Conservation (phyloP, 2,888 invertebrate species). For the Cistogaster globosa region DNA sequence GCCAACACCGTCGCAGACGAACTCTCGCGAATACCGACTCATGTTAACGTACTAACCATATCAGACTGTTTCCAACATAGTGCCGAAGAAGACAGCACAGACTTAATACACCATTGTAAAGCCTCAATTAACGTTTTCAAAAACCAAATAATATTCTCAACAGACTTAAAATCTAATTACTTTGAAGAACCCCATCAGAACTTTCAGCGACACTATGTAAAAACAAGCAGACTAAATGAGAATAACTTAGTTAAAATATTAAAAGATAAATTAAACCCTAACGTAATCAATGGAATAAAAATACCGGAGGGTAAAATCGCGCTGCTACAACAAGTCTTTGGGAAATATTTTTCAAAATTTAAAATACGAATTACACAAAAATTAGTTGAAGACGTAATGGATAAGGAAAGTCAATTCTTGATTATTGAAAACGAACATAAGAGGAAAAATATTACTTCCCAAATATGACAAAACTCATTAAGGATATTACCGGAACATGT, state of each 20-base stretch:
- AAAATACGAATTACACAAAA: conserved; percentile 23
- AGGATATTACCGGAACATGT: conserved; percentile 32
- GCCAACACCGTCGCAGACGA: conserved; percentile 50
- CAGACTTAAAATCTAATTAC: no score
- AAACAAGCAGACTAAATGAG: neutral
- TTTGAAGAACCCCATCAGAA: no score
- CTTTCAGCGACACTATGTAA: conserved; percentile 3
- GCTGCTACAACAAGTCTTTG: conserved; percentile 9
- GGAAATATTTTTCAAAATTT: conserved; percentile 30
- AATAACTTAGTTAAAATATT: neutral
- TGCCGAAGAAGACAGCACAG: conserved; percentile 9
- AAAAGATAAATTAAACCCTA: no score
- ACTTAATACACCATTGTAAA: conserved; percentile 8
- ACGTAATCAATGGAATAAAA: conserved; percentile 45
- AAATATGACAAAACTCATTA: conserved; percentile 44
- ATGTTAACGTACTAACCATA: conserved; percentile 10
- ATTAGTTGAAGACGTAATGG: conserved; percentile 44
- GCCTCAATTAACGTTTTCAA: conserved; percentile 30
- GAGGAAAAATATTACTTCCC: conserved; percentile 58
- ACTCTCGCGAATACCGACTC: conserved; percentile 34
- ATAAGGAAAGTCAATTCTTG: conserved; percentile 32
- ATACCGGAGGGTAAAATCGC: conserved; percentile 14
- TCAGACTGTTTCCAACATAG: conserved; percentile 26
- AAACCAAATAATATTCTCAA: no score
- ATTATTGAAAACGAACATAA: conserved; percentile 39